Base-by-base conservation (phyloP, 2,797 vertebrate genomes). In the Sarcoramphus papa region DNA sequence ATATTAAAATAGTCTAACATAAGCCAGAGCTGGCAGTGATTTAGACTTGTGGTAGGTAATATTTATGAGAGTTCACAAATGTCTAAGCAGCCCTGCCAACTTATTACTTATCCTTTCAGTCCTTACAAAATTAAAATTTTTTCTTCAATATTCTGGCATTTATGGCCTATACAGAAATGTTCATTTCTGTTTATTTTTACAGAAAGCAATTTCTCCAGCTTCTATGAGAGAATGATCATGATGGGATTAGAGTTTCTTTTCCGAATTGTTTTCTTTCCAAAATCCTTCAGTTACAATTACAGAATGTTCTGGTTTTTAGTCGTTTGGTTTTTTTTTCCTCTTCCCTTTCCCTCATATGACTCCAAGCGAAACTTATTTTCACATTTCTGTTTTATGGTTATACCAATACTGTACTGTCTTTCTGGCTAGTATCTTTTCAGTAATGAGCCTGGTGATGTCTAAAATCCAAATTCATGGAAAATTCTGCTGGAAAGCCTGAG, bases 131-230 rank as follows among this genome's bases (percentile, higher is more conserved):
- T 97, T 97, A 84, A 97, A 97, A 96, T 94, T 97, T 91, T 97
- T 98, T 95, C 95, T 94, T 98, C 95, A 82, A 35, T 96, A 82
- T 97, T 87, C 89, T 98, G 97, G 95, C 91, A 91, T 94, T 97
- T 95, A 94, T 76, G 59, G 90, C 90, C 95, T 96, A 94, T 93
- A 96, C 76, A 97, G 92, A 93, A 95, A 92, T 27, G 77, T 85
- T 97, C 37, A 75, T 95, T 97, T 97, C 78, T 97, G 93, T 97
- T 98, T 97, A 97, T 97, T 97, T 98, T 98, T 97, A 96, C 93
- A 97, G 84, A 98, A 97, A 96, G 89, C 83, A 91, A 84, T 95
- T 98, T 97, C 95, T 97, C 48, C 63, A 82, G 79, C 43, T 69
- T 65, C 89, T 95, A 70, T 95, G 95, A 95, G 78, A 93, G 69